Base-by-base conservation (phyloP, 2,888 invertebrate genomes). In the Ichneumoninae sp. region DNA sequence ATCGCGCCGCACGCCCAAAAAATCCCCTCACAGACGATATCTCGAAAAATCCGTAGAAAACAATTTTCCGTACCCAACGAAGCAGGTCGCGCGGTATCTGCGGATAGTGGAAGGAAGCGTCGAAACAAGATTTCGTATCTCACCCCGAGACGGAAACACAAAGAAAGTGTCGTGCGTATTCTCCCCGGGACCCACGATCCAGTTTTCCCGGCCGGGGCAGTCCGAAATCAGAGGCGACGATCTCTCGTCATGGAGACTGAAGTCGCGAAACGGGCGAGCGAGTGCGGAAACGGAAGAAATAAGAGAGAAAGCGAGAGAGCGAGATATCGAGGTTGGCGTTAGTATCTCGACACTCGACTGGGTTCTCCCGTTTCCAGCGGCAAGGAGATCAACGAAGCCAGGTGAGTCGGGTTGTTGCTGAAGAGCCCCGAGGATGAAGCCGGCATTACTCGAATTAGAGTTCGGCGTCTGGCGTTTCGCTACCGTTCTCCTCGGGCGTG, bases 381-480 rank as follows among this genome's bases (percentile, higher is more conserved):
- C 36, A 36, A 50, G 47, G 47, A 26, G 72, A 74, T 44, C 40
- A 74, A 16, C 44, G 69, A 19, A 78, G 68, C 40, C 80, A 74
- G 72, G 80, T 80, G 57, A 80, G 57, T 36, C 60, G 57, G 68
- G 71, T 74, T 62, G 66, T 66, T 68, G 80, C 68, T 74, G 13
- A 44, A 66, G 74, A 80, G 80, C 80, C 57, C 66, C 22, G 74
- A 57, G 74, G 80, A 80, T 80, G 80, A 80, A 80, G 80, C 68
- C 47, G 52, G 80, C 80, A 80, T 80, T 80, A 80, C 80, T 68
- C 74, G 80, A 80, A 80, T 80, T 80, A 80, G 80, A 74, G 68
- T 74, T 74, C 40, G 80, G 50, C 54, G 66, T 66, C 72, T 72
- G 74, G 72, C 57, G 70, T 60, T 72, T 72, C 71, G 71, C 68